Base-by-base conservation (phyloP, 2,113 vertebrate genomes). In the Bujurquina vittata region DNA sequence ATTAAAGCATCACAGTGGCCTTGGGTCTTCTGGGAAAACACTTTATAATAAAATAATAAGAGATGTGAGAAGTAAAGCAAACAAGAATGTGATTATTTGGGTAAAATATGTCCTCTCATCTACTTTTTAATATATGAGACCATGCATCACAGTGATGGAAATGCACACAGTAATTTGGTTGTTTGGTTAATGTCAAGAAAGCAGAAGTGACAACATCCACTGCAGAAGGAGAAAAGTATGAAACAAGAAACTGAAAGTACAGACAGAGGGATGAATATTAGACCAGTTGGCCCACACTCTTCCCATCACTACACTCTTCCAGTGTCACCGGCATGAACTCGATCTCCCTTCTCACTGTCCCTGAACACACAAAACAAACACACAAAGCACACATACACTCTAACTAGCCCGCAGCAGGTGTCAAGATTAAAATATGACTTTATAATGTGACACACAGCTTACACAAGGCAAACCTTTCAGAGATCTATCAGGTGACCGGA, bases 201-300 rank as follows among this genome's bases (percentile, higher is more conserved):
- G 49, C 5, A 22, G 3, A 29, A 29, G 61, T 65, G 72, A 77
- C 9, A 2, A 46, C 58, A 23, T 20, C 2, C 4, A 33, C 20
- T 33, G 62, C 11, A 26, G 80, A 67, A 9, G n/a, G 4, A 72
- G 4, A 54, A 29, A 35, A 35, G 11, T 7, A 79, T 37, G 35
- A 80, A 37, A 20, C 15, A 61, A 14, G 57, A 77, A 62, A 65
- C 56, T 72, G 18, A 52, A 77, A 75, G 23, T 57, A 62, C 76
- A 72, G 26, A 56, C 74, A 61, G 18, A 14, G 23, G 77, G 75
- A n/a, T 29, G 60, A 79, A 84, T 78, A 89, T 88, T 65, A 35
- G 81, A 93, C 91, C 90, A 77, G 91, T 95, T 88, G 18, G 75
- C 59, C 87, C 79, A 77, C 79, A 77, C 87, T 93, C 91, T 89